Evolutionary conservation across 2,888 invertebrate genomes (phyloP), one percentile per base, ranked within the genome.

Genomic region (Sinhomidia bicolor): DNA sequence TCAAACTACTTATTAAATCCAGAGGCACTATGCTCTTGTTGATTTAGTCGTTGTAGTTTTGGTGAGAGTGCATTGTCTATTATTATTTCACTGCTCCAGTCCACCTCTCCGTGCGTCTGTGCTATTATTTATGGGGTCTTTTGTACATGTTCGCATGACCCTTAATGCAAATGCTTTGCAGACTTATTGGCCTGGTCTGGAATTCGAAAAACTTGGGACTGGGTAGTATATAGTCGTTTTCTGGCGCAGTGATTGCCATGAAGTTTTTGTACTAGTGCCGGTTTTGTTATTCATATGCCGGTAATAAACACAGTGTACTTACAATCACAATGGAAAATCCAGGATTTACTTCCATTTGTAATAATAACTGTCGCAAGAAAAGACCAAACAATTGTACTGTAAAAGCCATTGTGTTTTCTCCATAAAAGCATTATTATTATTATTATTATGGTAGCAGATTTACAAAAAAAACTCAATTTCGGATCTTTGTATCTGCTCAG

Each of bases 161-260:
- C 85, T 89, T 80, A 57, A 76, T 89, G 17, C 80, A 62, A 80
- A 62, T 54, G 57, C 71, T 29, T 71, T 89, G 68, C 78, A 23
- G 68, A 79, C 79, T 60, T 85, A 51, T 62, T 84, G 80, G 84
- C 85, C 76, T 57, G 89, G 57, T 85, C 74, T 71, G 80, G 80
- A 85, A 85, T 89, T 89, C 26, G 89, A 89, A 84, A 89, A 89
- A 79, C 89, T 89, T 80, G 89, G 89, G 68, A 85, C 89, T 36
- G 89, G 89, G 44, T 88, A 88, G 71, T n/a, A 54, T 17, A 54
- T 54, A 54, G 51, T 78, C 44, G 9, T n/a, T n/a, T n/a, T n/a
- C n/a, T n/a, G n/a, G n/a, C 32, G 74, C 51, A 41, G 57, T 74
- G 54, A 60, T 57, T 57, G 29, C 23, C 57, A 41, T 47, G 1